Evolutionary conservation across 1,140 invertebrate species (phyloP), one percentile per base, ranked within the genome.

Genomic region (Drosophila albomicans): DNA sequence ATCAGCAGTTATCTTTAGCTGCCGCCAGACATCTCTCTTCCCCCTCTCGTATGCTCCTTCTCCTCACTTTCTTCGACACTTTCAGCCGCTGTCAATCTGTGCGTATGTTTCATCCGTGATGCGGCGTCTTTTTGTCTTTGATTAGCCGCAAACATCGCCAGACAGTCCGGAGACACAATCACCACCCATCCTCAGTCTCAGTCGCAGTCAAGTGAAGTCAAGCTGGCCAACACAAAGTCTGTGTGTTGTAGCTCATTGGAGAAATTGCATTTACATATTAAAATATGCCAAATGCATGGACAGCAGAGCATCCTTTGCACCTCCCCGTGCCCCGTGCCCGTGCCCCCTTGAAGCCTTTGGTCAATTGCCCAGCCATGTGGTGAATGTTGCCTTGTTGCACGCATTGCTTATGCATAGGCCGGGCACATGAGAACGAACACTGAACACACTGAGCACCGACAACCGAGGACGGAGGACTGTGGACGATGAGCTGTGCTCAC

Each of bases 261-360:
- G 85, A 88, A 88, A 88, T 88, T 88, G 79, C 85, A 88, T 88
- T 88, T 88, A 88, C 81, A 88, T 88, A 89, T 89, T 88, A 88
- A 88, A 89, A 88, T 88, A 88, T 88, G 85, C 81, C 85, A 88
- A 81, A 84, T 78, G 80, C 63, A 77, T 10, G 56, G 54, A 78
- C 68, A 58, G 58, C 15, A 30, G 51, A 54, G 25, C 43, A 67
- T 54, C 30, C 51, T 54, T 41, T 46, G 46, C 11, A 45, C 41
- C 20, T 49, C 45, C 20, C 20, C 20, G 20, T 20, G 20, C 2
- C 20, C 58, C 20, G 41, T 38, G 30, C 20, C 58, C 20, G 41
- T 38, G 30, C 52, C 45, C 35, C 1, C 35, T 38, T 38, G 45
- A 66, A 63, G 84, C 79, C 77, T 49, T 80, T 88, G 82, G 77